Conservation (phyloP, 2,113 vertebrate species). For the Spheniscus mendiculus region DNA sequence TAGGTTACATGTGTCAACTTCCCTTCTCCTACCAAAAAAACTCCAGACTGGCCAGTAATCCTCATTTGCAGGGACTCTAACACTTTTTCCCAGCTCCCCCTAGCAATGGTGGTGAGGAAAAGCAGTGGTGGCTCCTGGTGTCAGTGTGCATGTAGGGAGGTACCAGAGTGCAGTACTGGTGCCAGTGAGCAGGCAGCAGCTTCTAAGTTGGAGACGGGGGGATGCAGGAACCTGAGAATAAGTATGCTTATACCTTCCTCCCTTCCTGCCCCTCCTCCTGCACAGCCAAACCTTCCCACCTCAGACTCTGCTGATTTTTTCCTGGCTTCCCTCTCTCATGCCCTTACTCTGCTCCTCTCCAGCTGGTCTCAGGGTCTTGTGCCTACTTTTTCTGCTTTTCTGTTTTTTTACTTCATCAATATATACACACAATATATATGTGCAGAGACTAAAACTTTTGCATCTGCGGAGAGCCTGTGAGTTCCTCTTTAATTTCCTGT, state of each 20-base stretch:
- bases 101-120: not conserved
- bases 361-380: not conserved
- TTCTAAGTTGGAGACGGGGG: not conserved
- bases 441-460: not conserved
- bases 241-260: not conserved
- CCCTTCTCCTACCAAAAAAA: not conserved
- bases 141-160: not conserved
- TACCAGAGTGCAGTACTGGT: not conserved
- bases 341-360: not conserved
- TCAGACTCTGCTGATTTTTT: not conserved
- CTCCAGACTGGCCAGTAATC: not conserved
- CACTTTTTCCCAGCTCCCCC: not conserved
- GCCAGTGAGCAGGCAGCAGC: not conserved
- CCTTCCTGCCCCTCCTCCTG: not conserved
- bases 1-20: not conserved
- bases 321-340: not conserved
- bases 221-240: not conserved
- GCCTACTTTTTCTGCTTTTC: not conserved
- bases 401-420: not conserved
- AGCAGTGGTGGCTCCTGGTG: not conserved
- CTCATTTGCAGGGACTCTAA: not conserved
- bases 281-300: not conserved
- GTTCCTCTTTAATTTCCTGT: not conserved
- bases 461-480: not conserved
- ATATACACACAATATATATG: no score